Conservation (phyloP, 1,140 invertebrate genomes). For the Vanessa atalanta region DNA sequence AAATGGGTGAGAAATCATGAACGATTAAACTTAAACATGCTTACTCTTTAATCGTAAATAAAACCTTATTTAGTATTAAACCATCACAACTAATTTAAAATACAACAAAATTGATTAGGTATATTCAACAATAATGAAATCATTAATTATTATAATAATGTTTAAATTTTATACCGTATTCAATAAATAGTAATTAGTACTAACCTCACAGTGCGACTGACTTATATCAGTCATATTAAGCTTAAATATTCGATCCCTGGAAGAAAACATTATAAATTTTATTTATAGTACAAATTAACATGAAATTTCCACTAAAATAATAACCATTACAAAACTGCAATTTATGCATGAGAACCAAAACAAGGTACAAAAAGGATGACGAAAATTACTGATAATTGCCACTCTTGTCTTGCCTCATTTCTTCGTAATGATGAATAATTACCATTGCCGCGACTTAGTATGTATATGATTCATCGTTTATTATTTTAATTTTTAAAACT, state of each 20-base stretch:
- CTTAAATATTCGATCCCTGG: conserved; percentile 86
- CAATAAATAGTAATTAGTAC: conserved; percentile 38
- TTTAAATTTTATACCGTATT: too few relatives aligned
- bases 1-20: not conserved
- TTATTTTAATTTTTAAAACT: too few relatives aligned
- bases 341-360: conserved; percentile 8
- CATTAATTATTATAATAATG: too few relatives aligned
- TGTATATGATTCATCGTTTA: too few relatives aligned
- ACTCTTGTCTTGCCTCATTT: conserved; percentile 48
- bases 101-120: too few relatives aligned
- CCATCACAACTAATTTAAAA: too few relatives aligned
- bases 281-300: not conserved
- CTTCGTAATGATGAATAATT: conserved; percentile 1
- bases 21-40: not conserved
- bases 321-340: not conserved
- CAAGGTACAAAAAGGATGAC: conserved; percentile 46
- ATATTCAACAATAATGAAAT: too few relatives aligned
- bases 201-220: conserved; percentile 87
- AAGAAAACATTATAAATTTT: conserved; percentile 62
- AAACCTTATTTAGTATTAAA: too few relatives aligned
- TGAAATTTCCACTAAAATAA: not conserved
- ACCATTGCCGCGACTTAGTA: too few relatives aligned
- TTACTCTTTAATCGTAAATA: too few relatives aligned
- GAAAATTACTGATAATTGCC: conserved; percentile 58
- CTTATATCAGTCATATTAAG: conserved; percentile 87